phyloP scores from a whole-genome alignment of 2,888 invertebrate genomes.

The Hofmannophila pseudospretella region DNA sequence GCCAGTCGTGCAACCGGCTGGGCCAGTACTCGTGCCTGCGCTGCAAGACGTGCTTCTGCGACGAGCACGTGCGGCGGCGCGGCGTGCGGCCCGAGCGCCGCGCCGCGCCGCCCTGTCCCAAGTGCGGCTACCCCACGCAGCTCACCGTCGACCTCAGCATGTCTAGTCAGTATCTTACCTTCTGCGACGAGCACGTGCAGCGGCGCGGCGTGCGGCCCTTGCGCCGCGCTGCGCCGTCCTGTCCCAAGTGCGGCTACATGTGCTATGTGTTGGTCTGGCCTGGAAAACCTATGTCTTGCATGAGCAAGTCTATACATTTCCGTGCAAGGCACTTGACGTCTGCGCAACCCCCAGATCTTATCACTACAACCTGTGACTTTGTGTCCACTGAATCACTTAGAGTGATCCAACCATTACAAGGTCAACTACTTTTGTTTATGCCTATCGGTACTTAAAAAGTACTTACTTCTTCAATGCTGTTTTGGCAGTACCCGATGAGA shows the following conservation, averaged over 20 bases:
- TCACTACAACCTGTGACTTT: no score
- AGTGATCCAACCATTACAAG: no score
- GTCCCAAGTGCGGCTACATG: slow-evolving; percentile 96
- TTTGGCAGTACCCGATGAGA: no score
- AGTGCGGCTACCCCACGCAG: slow-evolving; percentile 94
- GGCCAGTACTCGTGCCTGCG: slow-evolving; percentile 97
- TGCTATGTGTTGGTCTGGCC: no score
- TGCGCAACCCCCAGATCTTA: no score
- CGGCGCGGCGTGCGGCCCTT: not conserved
- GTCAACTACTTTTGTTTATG: no score
- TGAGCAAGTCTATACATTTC: no score
- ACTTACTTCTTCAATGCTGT: no score
- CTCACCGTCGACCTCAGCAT: slow-evolving; percentile 96
- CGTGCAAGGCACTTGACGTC: no score
- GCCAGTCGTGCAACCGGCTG: slow-evolving; percentile 95
- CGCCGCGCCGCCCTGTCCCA: slow-evolving; percentile 87
- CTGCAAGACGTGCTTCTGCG: slow-evolving; percentile 97
- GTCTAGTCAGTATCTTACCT: slow-evolving; percentile 90
- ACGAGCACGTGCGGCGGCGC: slow-evolving; percentile 92
- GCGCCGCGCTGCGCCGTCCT: slow-evolving; percentile 38
- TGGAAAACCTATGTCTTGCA: no score
- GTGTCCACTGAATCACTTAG: no score
- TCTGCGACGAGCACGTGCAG: not conserved
- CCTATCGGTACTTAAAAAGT: no score
- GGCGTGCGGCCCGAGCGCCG: slow-evolving; percentile 41